These are phyloP conservation scores for Drosophila saltans DNA, from an alignment of 1,140 invertebrate species.

Conservation along the genomic window DNA sequence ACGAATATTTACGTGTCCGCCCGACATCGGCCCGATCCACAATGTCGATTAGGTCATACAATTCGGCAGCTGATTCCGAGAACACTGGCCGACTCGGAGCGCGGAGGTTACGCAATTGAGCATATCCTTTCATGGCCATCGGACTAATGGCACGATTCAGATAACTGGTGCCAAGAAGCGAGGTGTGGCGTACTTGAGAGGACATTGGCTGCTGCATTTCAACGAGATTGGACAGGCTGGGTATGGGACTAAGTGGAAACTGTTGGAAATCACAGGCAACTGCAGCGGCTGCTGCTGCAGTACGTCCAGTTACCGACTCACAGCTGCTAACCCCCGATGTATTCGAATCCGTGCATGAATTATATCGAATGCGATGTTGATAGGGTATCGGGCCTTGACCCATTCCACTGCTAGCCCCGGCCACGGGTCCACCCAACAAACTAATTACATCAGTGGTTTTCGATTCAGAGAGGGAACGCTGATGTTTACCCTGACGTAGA, in stretches of 20 bases:
- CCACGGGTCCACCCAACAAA: constrained; percentile 38
- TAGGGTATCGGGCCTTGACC: constrained; percentile 33
- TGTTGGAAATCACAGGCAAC: constrained; percentile 86
- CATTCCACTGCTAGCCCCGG: constrained; percentile 4
- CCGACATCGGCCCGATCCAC: constrained; percentile 56
- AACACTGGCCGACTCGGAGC: constrained; percentile 85
- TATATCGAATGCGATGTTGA: constrained; percentile 76
- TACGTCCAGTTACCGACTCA: constrained; percentile 86
- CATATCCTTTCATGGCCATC: constrained; percentile 91
- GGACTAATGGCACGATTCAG: constrained; percentile 84
- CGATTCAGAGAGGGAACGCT: constrained; percentile 86
- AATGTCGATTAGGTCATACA: constrained; percentile 72
- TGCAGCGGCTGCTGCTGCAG: constrained; percentile 59
- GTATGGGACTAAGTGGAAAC: constrained; percentile 90
- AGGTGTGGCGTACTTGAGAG: constrained; percentile 56
- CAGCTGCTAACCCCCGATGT: constrained; percentile 91
- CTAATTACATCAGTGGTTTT: constrained; percentile 85
- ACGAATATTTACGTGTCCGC: constrained; percentile 63
- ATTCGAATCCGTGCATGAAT: constrained; percentile 88
- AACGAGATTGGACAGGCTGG: constrained; percentile 88
- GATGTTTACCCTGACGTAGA: constrained; percentile 83
- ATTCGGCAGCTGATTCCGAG: constrained; percentile 69
- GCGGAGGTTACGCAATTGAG: constrained; percentile 89
- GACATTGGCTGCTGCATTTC: constrained; percentile 70
- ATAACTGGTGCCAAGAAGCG: constrained; percentile 55